Evolutionary conservation across 2,888 invertebrate genomes (phyloP), one percentile per base, ranked within the genome.

Genomic region (Onchidella celtica): DNA sequence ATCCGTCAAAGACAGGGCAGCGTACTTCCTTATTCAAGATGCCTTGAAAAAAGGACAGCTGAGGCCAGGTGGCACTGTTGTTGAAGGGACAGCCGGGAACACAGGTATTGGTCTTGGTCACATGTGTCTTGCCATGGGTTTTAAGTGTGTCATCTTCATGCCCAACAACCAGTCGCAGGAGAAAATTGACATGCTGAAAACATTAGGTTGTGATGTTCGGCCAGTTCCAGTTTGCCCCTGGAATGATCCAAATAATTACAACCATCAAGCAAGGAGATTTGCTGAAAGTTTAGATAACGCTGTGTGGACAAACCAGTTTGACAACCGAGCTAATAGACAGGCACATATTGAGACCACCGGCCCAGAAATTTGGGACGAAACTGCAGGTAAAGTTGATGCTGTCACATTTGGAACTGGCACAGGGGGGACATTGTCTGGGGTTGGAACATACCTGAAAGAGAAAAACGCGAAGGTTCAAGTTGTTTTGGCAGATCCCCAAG

Each of bases 51-150:
- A 89, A 85, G 92, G 92, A 87, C 81, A 80, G 82, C 70, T 92
- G 40, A 81, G 83, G 29, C 89, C 91, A 34, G 93, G 93, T 21
- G 93, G 93, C 0, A 93, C 92, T 3, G 89, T 93, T 1, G 92
- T 93, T 3, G 93, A 93, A 85, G 93, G 93, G 0, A 93, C 93
- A 29, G 93, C 93, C 24, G 93, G 93, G 0, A 93, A 93, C 83
- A 93, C 93, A 47, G 93, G 93, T 17, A 93, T 93, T 70, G 93
- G 93, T 14, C 87, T 93, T 57, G 93, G 93, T n/a, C 93, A 93
- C 83, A 90, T 93, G 88, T 92, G 92, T 82, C 87, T 91, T 38
- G 89, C 92, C 3, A 73, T 93, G 86, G 93, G 93, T 0, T 93
- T 92, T 81, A 92, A 91, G 83, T 93, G 92, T 89, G 92, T 92